Evolutionary conservation across 2,888 invertebrate species (phyloP).

Genomic region (Rhamnusium bicolor): DNA sequence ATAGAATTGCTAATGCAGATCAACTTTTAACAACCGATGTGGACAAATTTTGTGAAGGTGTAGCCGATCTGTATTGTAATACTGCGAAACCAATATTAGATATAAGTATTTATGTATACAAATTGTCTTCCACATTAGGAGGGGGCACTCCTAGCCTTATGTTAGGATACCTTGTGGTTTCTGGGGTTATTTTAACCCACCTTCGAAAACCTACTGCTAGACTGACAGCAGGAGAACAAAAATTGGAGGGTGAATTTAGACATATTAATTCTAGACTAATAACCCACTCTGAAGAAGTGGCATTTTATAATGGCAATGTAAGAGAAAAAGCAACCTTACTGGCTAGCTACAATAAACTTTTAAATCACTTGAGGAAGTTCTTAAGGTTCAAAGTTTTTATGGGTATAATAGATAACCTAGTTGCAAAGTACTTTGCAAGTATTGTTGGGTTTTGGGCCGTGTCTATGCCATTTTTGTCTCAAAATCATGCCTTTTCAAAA

Average conservation of each 20-base stretch:
- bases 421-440: constrained; percentile 98
- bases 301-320: constrained; percentile 86
- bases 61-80: constrained; percentile 96
- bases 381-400: constrained; percentile 91
- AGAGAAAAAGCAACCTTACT: constrained; percentile 91
- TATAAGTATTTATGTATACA: constrained; percentile 93
- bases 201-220: constrained; percentile 88
- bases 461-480: constrained; percentile 92
- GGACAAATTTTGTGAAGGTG: constrained; percentile 96
- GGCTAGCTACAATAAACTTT: constrained; percentile 91
- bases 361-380: constrained; percentile 88
- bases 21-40: constrained; percentile 96
- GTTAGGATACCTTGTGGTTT: constrained; percentile 89
- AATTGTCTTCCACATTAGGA: constrained; percentile 89
- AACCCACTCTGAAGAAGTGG: constrained; percentile 96
- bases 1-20: constrained; percentile 95
- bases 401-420: constrained; percentile 96
- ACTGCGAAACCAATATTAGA: constrained; percentile 96
- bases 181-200: constrained; percentile 90
- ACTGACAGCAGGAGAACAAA: constrained; percentile 93
- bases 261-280: constrained; percentile 97
- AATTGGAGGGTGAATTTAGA: constrained; percentile 98
- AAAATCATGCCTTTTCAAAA: constrained; percentile 74
- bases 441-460: constrained; percentile 96
- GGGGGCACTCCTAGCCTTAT: constrained; percentile 92